Conservation (phyloP, 2,888 invertebrate genomes). For the Brachypalpus laphriformis region DNA sequence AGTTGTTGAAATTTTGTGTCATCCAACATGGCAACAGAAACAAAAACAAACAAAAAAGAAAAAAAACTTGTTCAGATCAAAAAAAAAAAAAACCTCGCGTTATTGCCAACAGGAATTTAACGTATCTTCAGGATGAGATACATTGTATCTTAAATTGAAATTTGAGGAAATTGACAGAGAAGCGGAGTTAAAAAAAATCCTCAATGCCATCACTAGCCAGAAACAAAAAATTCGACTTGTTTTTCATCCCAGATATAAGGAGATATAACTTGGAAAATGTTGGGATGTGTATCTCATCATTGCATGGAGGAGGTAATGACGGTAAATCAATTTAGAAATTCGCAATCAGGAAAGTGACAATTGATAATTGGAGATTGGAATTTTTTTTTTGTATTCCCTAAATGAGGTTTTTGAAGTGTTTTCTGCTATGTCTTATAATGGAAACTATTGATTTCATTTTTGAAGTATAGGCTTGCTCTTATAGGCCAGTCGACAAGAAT, state of each 20-base stretch:
- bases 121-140: slow-evolving; percentile 48
- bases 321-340: slow-evolving; percentile 56
- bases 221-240: slow-evolving; percentile 5
- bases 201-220: slow-evolving; percentile 3
- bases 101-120: slow-evolving; percentile 56
- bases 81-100: slow-evolving; percentile 29
- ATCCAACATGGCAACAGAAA: slow-evolving; percentile 30
- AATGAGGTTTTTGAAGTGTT: neutral
- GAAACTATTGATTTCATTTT: no score
- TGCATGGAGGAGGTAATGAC: slow-evolving; percentile 16
- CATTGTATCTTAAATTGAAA: slow-evolving; percentile 62
- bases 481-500: no score
- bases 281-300: neutral
- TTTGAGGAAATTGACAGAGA: slow-evolving; percentile 50
- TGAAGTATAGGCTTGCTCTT: no score
- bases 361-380: slow-evolving; percentile 52
- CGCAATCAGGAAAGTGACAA: slow-evolving; percentile 61
- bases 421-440: no score
- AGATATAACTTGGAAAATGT: slow-evolving; percentile 42
- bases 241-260: slow-evolving; percentile 23
- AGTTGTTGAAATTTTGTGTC: slow-evolving; percentile 21
- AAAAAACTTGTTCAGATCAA: neutral
- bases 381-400: neutral
- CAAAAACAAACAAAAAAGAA: slow-evolving; percentile 3
- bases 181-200: neutral